Evolutionary conservation across 2,888 invertebrate genomes (phyloP).

Genomic region (Elmis aenea): DNA sequence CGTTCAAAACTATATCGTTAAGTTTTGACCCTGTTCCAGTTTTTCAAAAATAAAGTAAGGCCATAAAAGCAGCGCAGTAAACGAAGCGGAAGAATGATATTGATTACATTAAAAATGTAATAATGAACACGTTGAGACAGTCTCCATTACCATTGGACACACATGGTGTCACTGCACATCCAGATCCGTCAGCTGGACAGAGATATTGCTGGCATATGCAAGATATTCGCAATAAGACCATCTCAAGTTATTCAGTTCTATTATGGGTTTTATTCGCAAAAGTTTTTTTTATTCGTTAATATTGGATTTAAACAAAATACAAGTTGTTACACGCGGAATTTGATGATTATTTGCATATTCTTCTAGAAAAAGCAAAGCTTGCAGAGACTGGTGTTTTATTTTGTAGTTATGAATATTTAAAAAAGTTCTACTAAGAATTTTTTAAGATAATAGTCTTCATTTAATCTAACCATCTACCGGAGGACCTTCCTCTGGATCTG

Average conservation of each 20-base stretch:
- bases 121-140: slow-evolving; percentile 30
- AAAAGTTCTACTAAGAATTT: too few species aligned
- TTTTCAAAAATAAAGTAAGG: too few species aligned
- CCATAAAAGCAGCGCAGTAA: too few species aligned
- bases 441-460: too few species aligned
- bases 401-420: too few species aligned
- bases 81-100: slow-evolving; percentile 20
- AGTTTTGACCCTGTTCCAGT: too few species aligned
- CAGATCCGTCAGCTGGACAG: slow-evolving; percentile 30
- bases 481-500: too few species aligned
- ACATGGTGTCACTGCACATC: slow-evolving; percentile 31
- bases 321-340: neutral
- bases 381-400: too few species aligned
- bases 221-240: slow-evolving; percentile 30
- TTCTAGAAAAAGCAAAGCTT: too few species aligned
- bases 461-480: too few species aligned
- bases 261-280: neutral
- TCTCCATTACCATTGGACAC: slow-evolving; percentile 31
- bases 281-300: neutral
- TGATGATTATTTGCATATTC: neutral
- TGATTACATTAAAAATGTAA: slow-evolving; percentile 32
- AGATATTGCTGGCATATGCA: slow-evolving; percentile 34
- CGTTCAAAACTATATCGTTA: too few species aligned
- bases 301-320: neutral
- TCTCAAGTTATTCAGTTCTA: neutral